These are phyloP conservation scores for Madoqua kirkii DNA, from an alignment of 2,113 vertebrate genomes.

Conservation along the genomic window DNA sequence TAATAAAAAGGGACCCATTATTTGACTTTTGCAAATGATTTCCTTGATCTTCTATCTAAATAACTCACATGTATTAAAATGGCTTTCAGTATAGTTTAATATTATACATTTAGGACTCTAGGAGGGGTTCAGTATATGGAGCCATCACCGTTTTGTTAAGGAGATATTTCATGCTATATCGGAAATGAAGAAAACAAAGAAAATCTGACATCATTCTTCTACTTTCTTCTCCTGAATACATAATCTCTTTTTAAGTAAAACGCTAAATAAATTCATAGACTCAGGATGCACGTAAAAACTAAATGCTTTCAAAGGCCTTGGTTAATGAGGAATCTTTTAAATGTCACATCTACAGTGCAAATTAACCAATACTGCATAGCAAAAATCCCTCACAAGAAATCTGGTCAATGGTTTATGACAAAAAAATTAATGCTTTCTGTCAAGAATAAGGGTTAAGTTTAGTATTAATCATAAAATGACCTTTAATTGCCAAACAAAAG, in stretches of 20 bases:
- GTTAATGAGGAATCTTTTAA: slow-evolving; percentile 65
- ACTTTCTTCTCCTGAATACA: slow-evolving; percentile 16
- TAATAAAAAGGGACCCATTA: neutral
- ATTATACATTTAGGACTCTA: neutral
- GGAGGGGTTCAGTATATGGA: neutral
- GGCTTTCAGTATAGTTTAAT: neutral
- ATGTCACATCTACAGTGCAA: slow-evolving; percentile 67
- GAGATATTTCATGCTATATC: neutral
- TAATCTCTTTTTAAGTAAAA: slow-evolving; percentile 58
- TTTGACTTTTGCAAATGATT: neutral
- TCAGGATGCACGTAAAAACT: slow-evolving; percentile 13
- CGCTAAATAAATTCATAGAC: slow-evolving; percentile 45
- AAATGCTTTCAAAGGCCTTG: slow-evolving; percentile 57
- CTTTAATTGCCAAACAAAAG: slow-evolving; percentile 78
- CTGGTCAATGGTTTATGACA: slow-evolving; percentile 65
- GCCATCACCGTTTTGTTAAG: neutral
- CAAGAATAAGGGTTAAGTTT: slow-evolving; percentile 76
- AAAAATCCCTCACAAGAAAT: slow-evolving; percentile 49
- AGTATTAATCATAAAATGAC: slow-evolving; percentile 78
- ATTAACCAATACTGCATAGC: slow-evolving; percentile 53
- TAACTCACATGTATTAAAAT: neutral
- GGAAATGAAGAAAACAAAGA: neutral
- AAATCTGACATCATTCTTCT: neutral
- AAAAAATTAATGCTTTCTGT: slow-evolving; percentile 75
- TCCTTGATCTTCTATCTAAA: neutral